These are phyloP conservation scores for Matsumurasca onukii DNA, from an alignment of 1,140 invertebrate species.

Conservation along the genomic window DNA sequence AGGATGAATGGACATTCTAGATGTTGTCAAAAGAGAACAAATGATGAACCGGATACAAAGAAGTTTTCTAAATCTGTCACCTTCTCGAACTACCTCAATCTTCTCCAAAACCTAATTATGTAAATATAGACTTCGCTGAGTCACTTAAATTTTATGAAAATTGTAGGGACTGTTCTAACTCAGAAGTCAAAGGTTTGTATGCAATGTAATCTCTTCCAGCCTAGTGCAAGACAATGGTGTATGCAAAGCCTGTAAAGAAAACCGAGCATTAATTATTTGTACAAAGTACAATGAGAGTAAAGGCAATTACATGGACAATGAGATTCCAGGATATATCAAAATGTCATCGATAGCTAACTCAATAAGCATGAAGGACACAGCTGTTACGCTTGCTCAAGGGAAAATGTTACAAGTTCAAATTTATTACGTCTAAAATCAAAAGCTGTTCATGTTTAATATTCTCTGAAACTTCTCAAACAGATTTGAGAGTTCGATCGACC, in stretches of 20 bases:
- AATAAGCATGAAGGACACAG: neutral
- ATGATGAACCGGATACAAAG: neutral
- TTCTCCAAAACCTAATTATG: neutral
- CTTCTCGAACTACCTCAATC: neutral
- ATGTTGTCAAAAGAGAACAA: neutral
- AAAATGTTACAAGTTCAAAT: no score
- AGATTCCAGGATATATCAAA: neutral
- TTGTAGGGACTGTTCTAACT: neutral
- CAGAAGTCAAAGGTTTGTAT: no score
- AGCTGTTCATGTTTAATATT: neutral
- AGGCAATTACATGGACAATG: no score
- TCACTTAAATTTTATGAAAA: slow-evolving; percentile 2
- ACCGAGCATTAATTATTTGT: no score
- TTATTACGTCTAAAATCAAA: neutral
- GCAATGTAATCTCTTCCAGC: no score
- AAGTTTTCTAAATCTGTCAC: neutral
- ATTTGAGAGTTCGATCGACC: neutral
- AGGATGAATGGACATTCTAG: neutral
- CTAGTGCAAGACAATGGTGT: no score
- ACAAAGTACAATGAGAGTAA: no score
- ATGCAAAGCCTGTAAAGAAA: no score
- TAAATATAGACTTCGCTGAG: slow-evolving; percentile 2
- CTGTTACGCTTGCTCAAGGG: no score
- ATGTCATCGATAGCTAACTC: neutral
- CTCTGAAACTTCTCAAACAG: neutral